Base-by-base conservation (phyloP, 2,888 invertebrate species). In the Drosophila melanocephala region DNA sequence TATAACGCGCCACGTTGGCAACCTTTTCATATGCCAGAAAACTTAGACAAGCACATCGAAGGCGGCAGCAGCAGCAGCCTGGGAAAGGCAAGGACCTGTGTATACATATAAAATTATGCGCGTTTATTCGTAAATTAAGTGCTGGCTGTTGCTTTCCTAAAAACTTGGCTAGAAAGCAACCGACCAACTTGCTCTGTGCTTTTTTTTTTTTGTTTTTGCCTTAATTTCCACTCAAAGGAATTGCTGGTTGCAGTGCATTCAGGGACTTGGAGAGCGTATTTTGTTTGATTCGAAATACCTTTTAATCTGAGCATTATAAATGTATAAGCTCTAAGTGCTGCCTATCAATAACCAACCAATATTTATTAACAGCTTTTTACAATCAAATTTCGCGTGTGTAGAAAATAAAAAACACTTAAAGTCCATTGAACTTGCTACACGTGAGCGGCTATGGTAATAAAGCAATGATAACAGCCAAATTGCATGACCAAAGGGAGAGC, bases 71-170 rank as follows among this genome's bases (percentile, higher is more conserved):
- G 59, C 19, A 26, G 28, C n/a, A 37, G 57, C 42, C 55, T 66
- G 56, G 58, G 68, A 67, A 79, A 16, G 47, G 47, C 26, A 47
- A 26, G 16, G 73, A 63, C 85, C 77, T 81, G 64, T 81, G 66
- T 90, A 83, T 90, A 88, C 81, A 87, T 87, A 91, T 84, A 90
- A 91, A 88, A 91, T 88, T 91, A 88, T 88, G 91, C 87, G 89
- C 91, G 87, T 89, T 87, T 87, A 90, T 89, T 87, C 89, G 91
- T 89, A 88, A 88, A 88, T 90, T 88, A 90, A 88, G 87, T 87
- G 86, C 89, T 91, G 87, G 87, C 91, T 87, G 86, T 81, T 85
- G 87, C 89, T 86, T 79, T 77, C 67, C 52, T 47, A 65, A 72
- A 76, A 42, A 50, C 39, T 39, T 28, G 42, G 16, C n/a, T 35